These are phyloP conservation scores for Periplaneta americana DNA, from an alignment of 1,140 invertebrate species.

Conservation along the genomic window DNA sequence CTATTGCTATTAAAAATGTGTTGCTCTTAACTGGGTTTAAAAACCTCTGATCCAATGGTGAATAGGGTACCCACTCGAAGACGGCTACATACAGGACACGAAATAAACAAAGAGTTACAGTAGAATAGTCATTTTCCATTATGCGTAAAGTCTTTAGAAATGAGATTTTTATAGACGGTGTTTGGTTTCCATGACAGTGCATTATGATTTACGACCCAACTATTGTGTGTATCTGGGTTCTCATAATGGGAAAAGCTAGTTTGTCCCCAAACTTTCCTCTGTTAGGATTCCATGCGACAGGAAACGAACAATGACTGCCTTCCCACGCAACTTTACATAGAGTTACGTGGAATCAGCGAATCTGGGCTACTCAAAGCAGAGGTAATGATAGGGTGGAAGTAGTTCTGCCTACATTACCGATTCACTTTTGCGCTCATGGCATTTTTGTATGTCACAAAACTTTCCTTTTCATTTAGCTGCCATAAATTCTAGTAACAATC, in stretches of 20 bases:
- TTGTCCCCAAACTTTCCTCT: background rate
- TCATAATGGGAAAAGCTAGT: background rate
- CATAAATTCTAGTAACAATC: background rate
- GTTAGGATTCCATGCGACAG: too few species aligned
- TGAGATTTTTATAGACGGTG: too few species aligned
- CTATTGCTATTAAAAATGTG: too few species aligned
- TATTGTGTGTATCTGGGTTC: background rate
- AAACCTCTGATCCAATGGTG: too few species aligned
- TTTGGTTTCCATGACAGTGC: background rate
- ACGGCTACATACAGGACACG: too few species aligned
- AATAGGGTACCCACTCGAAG: too few species aligned
- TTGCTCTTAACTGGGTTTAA: too few species aligned
- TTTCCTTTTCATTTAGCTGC: background rate
- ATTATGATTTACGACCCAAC: background rate
- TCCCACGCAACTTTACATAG: background rate
- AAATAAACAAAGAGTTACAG: too few species aligned
- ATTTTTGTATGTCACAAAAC: background rate
- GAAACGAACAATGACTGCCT: background rate
- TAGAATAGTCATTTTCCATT: too few species aligned
- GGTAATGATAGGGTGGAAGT: background rate
- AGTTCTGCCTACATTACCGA: background rate
- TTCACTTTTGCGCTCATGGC: background rate
- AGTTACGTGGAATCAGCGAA: background rate
- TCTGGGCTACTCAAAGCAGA: background rate
- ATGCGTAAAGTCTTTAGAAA: too few species aligned